These are phyloP conservation scores for Menidia beryllina DNA, from an alignment of 2,113 vertebrate species.

Conservation along the genomic window DNA sequence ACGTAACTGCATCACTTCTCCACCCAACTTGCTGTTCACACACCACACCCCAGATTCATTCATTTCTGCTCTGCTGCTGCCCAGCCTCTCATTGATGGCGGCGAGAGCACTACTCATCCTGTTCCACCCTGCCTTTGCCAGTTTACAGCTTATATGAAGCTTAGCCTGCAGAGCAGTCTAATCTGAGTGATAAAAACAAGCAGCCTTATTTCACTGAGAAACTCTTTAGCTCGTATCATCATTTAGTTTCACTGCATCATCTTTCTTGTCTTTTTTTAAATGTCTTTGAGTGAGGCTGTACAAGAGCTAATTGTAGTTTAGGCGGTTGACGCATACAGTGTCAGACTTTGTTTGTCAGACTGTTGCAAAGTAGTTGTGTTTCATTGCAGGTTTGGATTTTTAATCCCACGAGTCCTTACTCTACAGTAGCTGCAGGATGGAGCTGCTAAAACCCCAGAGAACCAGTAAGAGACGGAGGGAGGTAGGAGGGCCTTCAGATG, in stretches of 20 bases:
- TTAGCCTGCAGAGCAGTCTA: conserved; percentile 7
- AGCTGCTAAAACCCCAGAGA: conserved; percentile 44
- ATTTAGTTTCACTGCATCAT: neutral
- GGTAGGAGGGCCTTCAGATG: conserved; percentile 27
- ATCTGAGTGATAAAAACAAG: conserved; percentile 30
- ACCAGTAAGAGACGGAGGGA: conserved; percentile 15
- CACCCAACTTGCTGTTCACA: conserved; percentile 62
- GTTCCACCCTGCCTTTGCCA: conserved; percentile 17
- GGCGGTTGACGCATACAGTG: conserved; percentile 17
- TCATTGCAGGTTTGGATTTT: conserved; percentile 33
- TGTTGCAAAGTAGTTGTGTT: conserved; percentile 30
- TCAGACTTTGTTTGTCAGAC: conserved; percentile 15
- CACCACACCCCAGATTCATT: conserved; percentile 76
- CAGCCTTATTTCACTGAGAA: neutral
- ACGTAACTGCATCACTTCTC: conserved; percentile 68
- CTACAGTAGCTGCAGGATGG: conserved; percentile 29
- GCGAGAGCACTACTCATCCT: conserved; percentile 42
- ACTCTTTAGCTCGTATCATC: conserved; percentile 10
- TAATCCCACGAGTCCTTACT: conserved; percentile 30
- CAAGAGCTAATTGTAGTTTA: neutral
- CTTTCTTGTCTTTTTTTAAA: neutral
- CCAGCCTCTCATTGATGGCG: conserved; percentile 71
- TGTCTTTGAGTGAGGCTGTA: neutral
- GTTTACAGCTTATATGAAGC: conserved; percentile 18
- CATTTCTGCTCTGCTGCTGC: conserved; percentile 62